A percentile compares a stretch with the other conserved stretches of the same genome.
phyloP scores from a whole-genome alignment of 1,140 invertebrate genomes.

The Venturia canescens region DNA sequence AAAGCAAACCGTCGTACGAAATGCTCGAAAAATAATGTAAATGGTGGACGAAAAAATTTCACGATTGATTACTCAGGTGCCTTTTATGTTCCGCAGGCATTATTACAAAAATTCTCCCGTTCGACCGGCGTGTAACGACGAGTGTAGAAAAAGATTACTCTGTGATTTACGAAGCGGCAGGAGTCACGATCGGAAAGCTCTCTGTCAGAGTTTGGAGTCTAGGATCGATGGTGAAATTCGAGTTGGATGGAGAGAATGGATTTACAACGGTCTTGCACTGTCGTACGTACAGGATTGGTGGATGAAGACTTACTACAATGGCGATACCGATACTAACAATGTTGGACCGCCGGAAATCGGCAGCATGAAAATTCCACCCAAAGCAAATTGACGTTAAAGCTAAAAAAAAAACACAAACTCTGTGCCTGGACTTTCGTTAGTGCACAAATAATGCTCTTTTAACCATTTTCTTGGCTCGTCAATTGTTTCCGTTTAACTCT shows the following conservation, averaged over 20 bases:
- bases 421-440: too few relatives aligned
- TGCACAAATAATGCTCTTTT: too few relatives aligned
- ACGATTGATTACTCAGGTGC: not conserved
- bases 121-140: slow-evolving; percentile 86
- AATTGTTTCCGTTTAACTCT: not conserved
- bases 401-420: too few relatives aligned
- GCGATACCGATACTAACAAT: slow-evolving; percentile 54
- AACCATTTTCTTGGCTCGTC: too few relatives aligned
- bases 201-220: slow-evolving; percentile 89
- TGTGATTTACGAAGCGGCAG: slow-evolving; percentile 91
- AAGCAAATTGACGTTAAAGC: not conserved
- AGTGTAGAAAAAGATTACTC: slow-evolving; percentile 89
- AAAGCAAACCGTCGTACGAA: too few relatives aligned
- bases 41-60: not conserved
- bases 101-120: slow-evolving; percentile 93
- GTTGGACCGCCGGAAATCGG: slow-evolving; percentile 42
- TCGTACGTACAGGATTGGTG: slow-evolving; percentile 84
- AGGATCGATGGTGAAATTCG: slow-evolving; percentile 85
- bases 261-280: slow-evolving; percentile 89
- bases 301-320: slow-evolving; percentile 58
- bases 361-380: slow-evolving; percentile 17
- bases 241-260: slow-evolving; percentile 88
- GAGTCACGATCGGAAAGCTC: slow-evolving; percentile 89
- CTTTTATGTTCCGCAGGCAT: slow-evolving; percentile 78
- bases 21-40: too few relatives aligned